A percentile compares a stretch with the other conserved stretches of the same genome.
Evolutionary conservation across 1,140 invertebrate genomes (phyloP).

Genomic region (Calosoma granatense): DNA sequence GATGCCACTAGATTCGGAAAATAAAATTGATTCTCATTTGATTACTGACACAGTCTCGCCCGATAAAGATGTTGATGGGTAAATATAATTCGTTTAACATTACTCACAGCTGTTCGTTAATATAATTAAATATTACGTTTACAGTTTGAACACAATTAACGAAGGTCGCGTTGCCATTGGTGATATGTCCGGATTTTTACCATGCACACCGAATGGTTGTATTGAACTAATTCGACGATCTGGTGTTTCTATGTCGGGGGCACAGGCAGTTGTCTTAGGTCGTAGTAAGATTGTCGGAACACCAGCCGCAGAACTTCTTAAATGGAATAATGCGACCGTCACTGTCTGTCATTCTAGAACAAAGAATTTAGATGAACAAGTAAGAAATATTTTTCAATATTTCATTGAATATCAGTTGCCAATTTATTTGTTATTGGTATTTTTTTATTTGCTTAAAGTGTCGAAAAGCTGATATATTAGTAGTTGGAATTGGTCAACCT

Average conservation of each 20-base stretch:
- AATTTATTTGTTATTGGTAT: slow-evolving; percentile 4
- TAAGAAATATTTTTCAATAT: slow-evolving; percentile 34
- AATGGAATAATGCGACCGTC: slow-evolving; percentile 95
- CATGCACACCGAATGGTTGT: slow-evolving; percentile 89
- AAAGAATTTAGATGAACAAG: slow-evolving; percentile 66
- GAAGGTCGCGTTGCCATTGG: slow-evolving; percentile 81
- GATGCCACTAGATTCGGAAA: slow-evolving; percentile 82
- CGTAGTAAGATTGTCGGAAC: slow-evolving; percentile 97
- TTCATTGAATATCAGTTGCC: slow-evolving; percentile 10
- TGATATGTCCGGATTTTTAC: slow-evolving; percentile 76
- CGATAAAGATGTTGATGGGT: slow-evolving; percentile 94
- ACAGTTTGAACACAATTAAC: slow-evolving; percentile 77
- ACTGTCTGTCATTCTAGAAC: slow-evolving; percentile 96
- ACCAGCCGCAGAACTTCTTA: slow-evolving; percentile 85
- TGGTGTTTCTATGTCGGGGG: slow-evolving; percentile 71
- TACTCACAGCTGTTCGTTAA: not conserved
- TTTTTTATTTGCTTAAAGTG: slow-evolving; percentile 24
- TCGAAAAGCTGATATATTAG: slow-evolving; percentile 83
- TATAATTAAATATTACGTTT: slow-evolving; percentile 15
- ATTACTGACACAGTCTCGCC: slow-evolving; percentile 80
- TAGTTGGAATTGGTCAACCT: slow-evolving; percentile 88
- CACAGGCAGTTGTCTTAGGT: slow-evolving; percentile 86
- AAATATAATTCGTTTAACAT: slow-evolving; percentile 20
- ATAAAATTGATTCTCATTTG: slow-evolving; percentile 72
- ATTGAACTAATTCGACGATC: slow-evolving; percentile 82